Base-by-base conservation (phyloP, 1,140 invertebrate genomes). In the Limonius californicus region DNA sequence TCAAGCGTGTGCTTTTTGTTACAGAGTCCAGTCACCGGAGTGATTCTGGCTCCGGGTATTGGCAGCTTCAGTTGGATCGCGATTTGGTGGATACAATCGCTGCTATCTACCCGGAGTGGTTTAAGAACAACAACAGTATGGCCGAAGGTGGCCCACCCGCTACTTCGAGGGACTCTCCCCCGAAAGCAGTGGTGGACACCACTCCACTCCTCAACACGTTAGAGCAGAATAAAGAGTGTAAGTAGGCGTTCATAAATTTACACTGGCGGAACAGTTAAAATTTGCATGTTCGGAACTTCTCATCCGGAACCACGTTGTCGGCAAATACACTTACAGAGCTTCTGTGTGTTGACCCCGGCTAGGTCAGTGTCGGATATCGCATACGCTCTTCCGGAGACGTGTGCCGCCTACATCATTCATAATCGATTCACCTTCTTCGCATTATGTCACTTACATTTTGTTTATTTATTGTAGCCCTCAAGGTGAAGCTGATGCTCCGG, bases 171-270 rank as follows among this genome's bases (percentile, higher is more conserved):
- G 73, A 73, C 42, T 73, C 91, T 54, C 90, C 91, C 69, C 92
- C 94, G 57, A 94, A 94, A 78, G 90, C 90, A 71, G 87, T 94
- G 74, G 91, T 97, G 69, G 95, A 97, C 79, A 92, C 94, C 74
- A 92, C 91, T 63, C 95, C 95, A 8, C 82, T 96, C 64, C 92
- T 94, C 71, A 89, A 92, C 71, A 85, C 90, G 45, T 72, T 97
- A 87, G 93, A 95, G 78, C 94, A 94, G 75, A 97, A 98, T 78
- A 97, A 97, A 85, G 94, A 97, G 88, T 97, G 95, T 98, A 79
- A 94, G 90, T 87, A 47, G 2, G 4, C 19, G 16, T 16, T 39
- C 7, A 12, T 39, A 2, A 39, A 39, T 12, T 12, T 39, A 39
- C 11, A 14, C 35, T 39, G n/a, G 35, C 9, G 9, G 23, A 27